phyloP scores from a whole-genome alignment of 2,888 invertebrate species.

The Drosophila lacicola region DNA sequence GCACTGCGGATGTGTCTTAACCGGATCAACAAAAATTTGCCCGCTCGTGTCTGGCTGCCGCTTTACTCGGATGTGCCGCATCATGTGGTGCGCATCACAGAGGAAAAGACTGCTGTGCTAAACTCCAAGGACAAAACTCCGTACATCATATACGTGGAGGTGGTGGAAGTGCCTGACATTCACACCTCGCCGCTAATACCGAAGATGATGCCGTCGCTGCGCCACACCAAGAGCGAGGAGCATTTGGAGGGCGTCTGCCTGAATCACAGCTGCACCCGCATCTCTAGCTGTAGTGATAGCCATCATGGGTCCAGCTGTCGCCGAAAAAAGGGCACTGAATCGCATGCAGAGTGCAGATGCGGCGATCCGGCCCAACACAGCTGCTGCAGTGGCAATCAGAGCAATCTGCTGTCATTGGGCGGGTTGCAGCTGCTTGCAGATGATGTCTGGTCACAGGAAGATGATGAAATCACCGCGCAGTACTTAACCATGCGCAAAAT shows the following conservation, averaged over 20 bases:
- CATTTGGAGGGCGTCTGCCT: constrained; percentile 87
- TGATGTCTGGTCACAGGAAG: constrained; percentile 95
- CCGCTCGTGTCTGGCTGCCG: constrained; percentile 99
- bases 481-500: constrained; percentile 89
- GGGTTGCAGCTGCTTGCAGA: constrained; percentile 88
- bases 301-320: constrained; percentile 69
- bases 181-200: constrained; percentile 94
- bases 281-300: constrained; percentile 79
- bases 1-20: constrained; percentile 96
- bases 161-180: constrained; percentile 93
- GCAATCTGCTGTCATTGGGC: constrained; percentile 49
- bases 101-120: constrained; percentile 98
- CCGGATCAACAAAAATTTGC: constrained; percentile 97
- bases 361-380: constrained; percentile 49
- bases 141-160: constrained; percentile 99
- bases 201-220: constrained; percentile 93
- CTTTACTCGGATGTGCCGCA: constrained; percentile 94
- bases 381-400: constrained; percentile 36
- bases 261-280: constrained; percentile 72
- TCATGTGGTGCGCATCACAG: constrained; percentile 97
- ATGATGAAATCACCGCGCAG: constrained; percentile 95
- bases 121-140: constrained; percentile 97
- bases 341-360: constrained; percentile 33
- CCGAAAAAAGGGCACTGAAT: constrained; percentile 62
- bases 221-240: constrained; percentile 98